Evolutionary conservation across 2,888 invertebrate species (phyloP).

Genomic region (Pimpla rufipes): DNA sequence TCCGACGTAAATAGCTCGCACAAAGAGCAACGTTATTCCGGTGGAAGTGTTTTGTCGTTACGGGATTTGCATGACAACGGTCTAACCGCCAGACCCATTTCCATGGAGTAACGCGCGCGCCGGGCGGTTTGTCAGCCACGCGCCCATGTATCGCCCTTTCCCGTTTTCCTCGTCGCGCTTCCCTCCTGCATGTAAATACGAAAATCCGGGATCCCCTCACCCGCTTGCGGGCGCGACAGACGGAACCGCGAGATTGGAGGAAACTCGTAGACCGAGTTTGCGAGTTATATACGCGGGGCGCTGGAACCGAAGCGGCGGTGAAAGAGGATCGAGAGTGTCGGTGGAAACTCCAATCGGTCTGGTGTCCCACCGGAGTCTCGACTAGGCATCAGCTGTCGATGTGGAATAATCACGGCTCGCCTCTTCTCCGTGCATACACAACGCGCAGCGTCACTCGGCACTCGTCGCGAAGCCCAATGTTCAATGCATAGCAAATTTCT

Average conservation of each 20-base stretch:
- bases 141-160: conserved; percentile 31
- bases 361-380: conserved; percentile 34
- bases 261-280: conserved; percentile 48
- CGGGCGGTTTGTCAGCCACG: conserved; percentile 18
- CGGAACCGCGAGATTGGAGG: conserved; percentile 49
- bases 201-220: conserved; percentile 33
- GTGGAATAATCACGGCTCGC: conserved; percentile 43
- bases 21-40: conserved; percentile 34
- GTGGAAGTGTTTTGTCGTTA: conserved; percentile 43
- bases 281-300: conserved; percentile 44
- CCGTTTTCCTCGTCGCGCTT: conserved; percentile 41
- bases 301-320: neutral
- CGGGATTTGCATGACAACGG: conserved; percentile 75
- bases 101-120: conserved; percentile 68
- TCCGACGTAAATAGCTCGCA: neutral
- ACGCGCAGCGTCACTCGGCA: neutral
- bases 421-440: neutral
- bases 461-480: conserved; percentile 7
- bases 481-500: conserved; percentile 33
- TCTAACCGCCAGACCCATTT: conserved; percentile 73
- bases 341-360: conserved; percentile 52
- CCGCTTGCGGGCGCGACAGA: conserved; percentile 35
- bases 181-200: conserved; percentile 30
- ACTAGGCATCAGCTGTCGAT: conserved; percentile 53
- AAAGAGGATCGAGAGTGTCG: neutral